phyloP scores from a whole-genome alignment of 2,888 invertebrate genomes.

The Pristionchus mayeri region DNA sequence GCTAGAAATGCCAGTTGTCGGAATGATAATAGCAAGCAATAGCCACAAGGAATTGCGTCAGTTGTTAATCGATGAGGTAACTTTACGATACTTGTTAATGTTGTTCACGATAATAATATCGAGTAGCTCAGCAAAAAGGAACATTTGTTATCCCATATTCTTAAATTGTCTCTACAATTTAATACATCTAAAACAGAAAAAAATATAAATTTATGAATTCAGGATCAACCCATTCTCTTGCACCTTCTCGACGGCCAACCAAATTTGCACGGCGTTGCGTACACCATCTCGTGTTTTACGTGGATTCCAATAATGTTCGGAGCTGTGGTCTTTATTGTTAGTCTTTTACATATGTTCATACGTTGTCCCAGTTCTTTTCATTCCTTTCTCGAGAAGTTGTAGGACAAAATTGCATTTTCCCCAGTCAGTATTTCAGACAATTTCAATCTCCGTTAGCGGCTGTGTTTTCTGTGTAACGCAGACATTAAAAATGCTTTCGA shows the following conservation, averaged over 20 bases:
- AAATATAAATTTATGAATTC: not conserved
- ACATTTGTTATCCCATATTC: no score
- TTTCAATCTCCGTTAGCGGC: not conserved
- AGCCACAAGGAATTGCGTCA: not conserved
- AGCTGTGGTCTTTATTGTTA: not conserved
- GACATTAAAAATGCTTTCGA: not conserved
- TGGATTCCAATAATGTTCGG: not conserved
- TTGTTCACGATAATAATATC: no score
- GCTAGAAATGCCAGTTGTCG: not conserved
- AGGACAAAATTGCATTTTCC: no score
- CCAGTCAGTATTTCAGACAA: not conserved
- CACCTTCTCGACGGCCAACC: not conserved
- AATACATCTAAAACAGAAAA: not conserved
- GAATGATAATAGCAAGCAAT: not conserved
- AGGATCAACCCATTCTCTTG: not conserved
- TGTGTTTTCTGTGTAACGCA: not conserved
- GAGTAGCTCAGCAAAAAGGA: no score
- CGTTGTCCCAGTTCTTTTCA: no score
- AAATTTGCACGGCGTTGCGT: not conserved
- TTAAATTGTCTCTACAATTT: no score
- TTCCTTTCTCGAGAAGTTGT: no score
- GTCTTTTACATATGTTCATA: no score
- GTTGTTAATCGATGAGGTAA: not conserved
- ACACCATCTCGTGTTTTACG: not conserved
- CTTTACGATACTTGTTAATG: not conserved